Base-by-base conservation (phyloP, 2,888 invertebrate genomes). In the Leistus spinibarbis region DNA sequence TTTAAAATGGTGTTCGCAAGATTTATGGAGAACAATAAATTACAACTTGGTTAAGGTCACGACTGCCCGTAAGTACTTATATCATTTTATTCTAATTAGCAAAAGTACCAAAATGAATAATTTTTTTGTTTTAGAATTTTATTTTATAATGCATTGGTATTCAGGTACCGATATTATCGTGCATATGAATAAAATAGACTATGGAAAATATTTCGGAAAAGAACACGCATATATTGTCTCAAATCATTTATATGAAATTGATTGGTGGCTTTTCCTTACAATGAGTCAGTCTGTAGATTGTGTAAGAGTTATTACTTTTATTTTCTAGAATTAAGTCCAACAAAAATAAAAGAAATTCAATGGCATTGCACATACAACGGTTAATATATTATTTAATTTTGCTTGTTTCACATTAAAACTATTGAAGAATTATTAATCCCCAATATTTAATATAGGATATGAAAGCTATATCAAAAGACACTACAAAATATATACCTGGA, bases 231-330 rank as follows among this genome's bases (percentile, higher is more conserved):
- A 95, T 81, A 90, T 96, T 63, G 87, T 98, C 68, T 96, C 97
- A 95, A 98, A 98, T 85, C 98, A 98, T 82, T 91, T 93, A 56
- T 98, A 96, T 85, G 98, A 98, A 88, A 92, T 97, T 80, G 98
- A 98, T 85, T 98, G 98, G 97, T 87, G 98, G 0, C 92, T 95
- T 40, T 10, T 40, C 1, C 7, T 40, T 40, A 13, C 40, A 7
- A 10, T 40, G 5, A 1, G 40, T 1, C 2, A 1, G 7, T 40
- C 40, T 1, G 5, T 1, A 40, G 1, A 40, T 40, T 40, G 40
- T 40, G 40, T 40, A 40, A 40, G 40, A 40, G 7, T 40, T 1
- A 10, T 40, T 40, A 1, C 10, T 40, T 4, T 10, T 5, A 5
- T 40, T 40, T 40, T 2, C 7, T n/a, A n/a, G n/a, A n/a, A n/a